These are phyloP conservation scores for Lacerta viridis DNA, from an alignment of 2,797 vertebrate species.

Conservation along the genomic window DNA sequence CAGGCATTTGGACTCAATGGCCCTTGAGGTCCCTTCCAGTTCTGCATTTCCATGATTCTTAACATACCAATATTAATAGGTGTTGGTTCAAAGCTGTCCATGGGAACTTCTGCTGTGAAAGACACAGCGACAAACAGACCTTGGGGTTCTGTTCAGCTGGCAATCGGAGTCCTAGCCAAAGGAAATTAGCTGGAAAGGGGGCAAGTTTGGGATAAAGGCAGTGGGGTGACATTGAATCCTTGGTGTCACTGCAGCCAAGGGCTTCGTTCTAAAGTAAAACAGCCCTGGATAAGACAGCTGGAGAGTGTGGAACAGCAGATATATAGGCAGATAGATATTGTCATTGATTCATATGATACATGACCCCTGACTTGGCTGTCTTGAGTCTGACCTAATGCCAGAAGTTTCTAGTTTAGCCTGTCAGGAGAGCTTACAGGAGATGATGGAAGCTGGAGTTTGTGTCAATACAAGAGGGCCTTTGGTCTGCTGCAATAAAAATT, in stretches of 20 bases:
- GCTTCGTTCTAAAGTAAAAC: not conserved
- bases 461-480: not conserved
- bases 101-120: not conserved
- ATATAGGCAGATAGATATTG: too few relatives aligned
- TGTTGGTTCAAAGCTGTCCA: too few relatives aligned
- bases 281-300: too few relatives aligned
- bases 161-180: not conserved
- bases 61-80: too few relatives aligned
- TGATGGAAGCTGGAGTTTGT: slow-evolving; percentile 8
- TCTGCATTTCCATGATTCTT: too few relatives aligned
- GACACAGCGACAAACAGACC: not conserved
- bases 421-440: slow-evolving; percentile 4
- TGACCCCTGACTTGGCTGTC: not conserved
- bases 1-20: too few relatives aligned
- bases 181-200: not conserved
- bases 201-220: too few relatives aligned
- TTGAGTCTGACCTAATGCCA: slow-evolving; percentile 3
- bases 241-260: too few relatives aligned
- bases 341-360: not conserved
- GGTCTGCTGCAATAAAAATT: not conserved
- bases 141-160: not conserved
- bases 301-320: too few relatives aligned
- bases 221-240: too few relatives aligned
- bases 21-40: too few relatives aligned
- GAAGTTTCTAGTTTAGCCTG: slow-evolving; percentile 1